phyloP scores from a whole-genome alignment of 2,888 invertebrate species.

The Lomographa bimaculata region DNA sequence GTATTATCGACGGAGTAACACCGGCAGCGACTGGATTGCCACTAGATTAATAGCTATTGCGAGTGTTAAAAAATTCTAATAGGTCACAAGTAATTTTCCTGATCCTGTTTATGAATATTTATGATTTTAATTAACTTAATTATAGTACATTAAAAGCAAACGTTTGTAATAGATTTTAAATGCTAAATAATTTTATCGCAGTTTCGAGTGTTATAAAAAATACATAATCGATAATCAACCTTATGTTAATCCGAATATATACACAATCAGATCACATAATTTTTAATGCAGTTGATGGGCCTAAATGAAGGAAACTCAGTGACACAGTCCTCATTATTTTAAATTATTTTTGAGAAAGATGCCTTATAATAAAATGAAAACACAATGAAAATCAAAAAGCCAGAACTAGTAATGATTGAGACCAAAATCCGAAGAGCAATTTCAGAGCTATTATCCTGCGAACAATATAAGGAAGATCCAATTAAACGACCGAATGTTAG shows the following conservation, averaged over 20 bases:
- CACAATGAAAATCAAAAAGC: constrained; percentile 4
- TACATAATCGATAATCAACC: too few species aligned
- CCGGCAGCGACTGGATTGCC: constrained; percentile 45
- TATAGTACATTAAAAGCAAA: not conserved
- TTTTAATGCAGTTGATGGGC: too few species aligned
- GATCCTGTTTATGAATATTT: constrained; percentile 15
- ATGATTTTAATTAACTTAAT: constrained; percentile 7
- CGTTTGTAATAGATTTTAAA: too few species aligned
- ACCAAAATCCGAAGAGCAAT: constrained; percentile 37
- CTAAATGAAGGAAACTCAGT: too few species aligned
- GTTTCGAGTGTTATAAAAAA: too few species aligned
- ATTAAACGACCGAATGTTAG: constrained; percentile 52
- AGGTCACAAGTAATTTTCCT: constrained; percentile 19
- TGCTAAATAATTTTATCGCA: too few species aligned
- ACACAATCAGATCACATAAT: too few species aligned
- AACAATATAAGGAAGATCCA: constrained; percentile 59
- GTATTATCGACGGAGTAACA: constrained; percentile 51
- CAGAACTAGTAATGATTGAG: constrained; percentile 19
- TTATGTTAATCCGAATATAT: too few species aligned
- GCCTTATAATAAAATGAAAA: too few species aligned
- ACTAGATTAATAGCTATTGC: constrained; percentile 46
- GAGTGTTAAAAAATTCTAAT: constrained; percentile 34
- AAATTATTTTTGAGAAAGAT: too few species aligned
- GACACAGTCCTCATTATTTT: too few species aligned
- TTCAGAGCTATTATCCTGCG: constrained; percentile 43